Percentiles rank a stretch among this genome's conserved stretches.
phyloP scores from a whole-genome alignment of 2,797 vertebrate species.

The Morus bassanus region DNA sequence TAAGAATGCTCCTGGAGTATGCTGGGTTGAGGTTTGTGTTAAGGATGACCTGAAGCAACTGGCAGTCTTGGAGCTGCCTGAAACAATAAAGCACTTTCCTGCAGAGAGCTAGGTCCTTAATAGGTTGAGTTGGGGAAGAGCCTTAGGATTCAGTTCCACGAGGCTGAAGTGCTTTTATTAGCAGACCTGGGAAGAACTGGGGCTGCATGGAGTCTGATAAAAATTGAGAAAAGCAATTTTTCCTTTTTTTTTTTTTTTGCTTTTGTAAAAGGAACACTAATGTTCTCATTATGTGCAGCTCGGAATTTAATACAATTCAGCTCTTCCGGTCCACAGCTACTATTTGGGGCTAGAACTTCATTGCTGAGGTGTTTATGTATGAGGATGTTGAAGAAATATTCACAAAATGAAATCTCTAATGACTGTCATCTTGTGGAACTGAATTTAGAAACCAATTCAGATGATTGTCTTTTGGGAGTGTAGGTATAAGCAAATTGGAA shows the following conservation, averaged over 20 bases:
- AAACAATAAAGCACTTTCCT: neutral
- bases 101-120: neutral
- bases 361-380: neutral
- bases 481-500: neutral
- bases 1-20: neutral
- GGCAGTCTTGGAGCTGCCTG: neutral
- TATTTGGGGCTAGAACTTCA: neutral
- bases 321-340: neutral
- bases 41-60: neutral
- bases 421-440: neutral
- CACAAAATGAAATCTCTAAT: neutral
- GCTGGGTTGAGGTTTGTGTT: neutral
- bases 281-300: neutral
- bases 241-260: neutral
- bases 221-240: neutral
- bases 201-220: neutral
- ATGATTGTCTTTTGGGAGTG: neutral
- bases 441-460: neutral
- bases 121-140: neutral
- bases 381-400: neutral
- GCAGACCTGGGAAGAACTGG: neutral
- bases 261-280: neutral
- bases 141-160: neutral
- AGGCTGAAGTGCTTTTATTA: neutral
- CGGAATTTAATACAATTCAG: neutral